phyloP scores from a whole-genome alignment of 1,140 invertebrate genomes.

The Drosophila lacertosa region DNA sequence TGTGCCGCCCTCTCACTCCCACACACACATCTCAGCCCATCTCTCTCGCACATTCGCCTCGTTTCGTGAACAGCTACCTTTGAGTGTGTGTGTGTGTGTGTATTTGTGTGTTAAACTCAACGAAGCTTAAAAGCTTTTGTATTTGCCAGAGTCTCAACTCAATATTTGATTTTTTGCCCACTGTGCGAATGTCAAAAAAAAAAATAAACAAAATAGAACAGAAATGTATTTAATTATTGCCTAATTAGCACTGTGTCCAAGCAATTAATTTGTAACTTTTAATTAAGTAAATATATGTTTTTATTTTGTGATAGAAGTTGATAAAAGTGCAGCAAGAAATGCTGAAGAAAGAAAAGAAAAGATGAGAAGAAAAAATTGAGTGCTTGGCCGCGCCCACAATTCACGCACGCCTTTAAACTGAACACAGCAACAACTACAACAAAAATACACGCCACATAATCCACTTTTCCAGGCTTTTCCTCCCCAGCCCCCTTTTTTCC shows the following conservation, averaged over 20 bases:
- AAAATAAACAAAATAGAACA: conserved; percentile 16
- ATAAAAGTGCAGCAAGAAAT: conserved; percentile 36
- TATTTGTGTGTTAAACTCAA: conserved; percentile 65
- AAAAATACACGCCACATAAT: conserved; percentile 74
- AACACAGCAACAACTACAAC: conserved; percentile 31
- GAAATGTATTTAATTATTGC: conserved; percentile 30
- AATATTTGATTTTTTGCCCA: conserved; percentile 61
- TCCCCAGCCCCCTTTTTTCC: background rate
- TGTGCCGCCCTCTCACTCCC: background rate
- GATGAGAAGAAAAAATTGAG: conserved; percentile 12
- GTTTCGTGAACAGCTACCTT: conserved; percentile 8
- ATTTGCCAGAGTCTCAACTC: conserved; percentile 69
- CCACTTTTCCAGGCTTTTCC: conserved; percentile 58
- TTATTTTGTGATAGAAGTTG: conserved; percentile 21
- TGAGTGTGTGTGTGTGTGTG: conserved; percentile 36
- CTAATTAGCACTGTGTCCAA: conserved; percentile 32
- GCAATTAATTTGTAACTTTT: conserved; percentile 31
- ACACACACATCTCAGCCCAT: background rate
- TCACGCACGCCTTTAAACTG: conserved; percentile 37
- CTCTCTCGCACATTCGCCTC: conserved; percentile 2
- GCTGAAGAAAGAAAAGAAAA: background rate
- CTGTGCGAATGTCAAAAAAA: conserved; percentile 9
- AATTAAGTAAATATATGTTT: conserved; percentile 14
- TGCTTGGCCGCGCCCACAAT: conserved; percentile 36
- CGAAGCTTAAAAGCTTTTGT: conserved; percentile 81